These are phyloP conservation scores for Callorhinus ursinus DNA, from an alignment of 2,113 vertebrate species.

Conservation along the genomic window DNA sequence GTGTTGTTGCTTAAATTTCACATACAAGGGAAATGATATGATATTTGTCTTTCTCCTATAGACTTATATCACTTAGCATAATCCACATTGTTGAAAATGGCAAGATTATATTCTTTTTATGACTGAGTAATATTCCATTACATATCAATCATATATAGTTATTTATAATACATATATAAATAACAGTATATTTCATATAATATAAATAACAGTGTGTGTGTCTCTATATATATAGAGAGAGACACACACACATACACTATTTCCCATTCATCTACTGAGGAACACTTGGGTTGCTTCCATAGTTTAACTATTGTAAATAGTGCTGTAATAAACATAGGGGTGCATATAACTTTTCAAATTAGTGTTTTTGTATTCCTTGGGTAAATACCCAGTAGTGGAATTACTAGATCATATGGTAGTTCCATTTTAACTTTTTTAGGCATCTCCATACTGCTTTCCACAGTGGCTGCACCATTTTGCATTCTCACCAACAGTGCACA, in stretches of 20 bases:
- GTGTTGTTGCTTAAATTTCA: background rate
- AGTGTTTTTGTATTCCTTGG: background rate
- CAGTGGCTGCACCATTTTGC: background rate
- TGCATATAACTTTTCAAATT: background rate
- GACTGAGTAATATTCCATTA: too few species aligned
- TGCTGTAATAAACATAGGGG: background rate
- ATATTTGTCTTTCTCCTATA: background rate
- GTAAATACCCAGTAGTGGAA: background rate
- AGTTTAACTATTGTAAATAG: background rate
- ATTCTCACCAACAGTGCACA: background rate
- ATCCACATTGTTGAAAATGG: background rate
- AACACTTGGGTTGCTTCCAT: background rate
- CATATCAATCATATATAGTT: background rate
- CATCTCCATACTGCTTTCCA: background rate
- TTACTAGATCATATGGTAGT: background rate
- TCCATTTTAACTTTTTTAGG: background rate
- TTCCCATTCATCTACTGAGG: background rate
- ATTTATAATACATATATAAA: too few species aligned
- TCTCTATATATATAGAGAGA: too few species aligned
- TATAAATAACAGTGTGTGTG: background rate
- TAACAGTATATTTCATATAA: background rate
- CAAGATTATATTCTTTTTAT: too few species aligned
- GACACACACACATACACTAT: too few species aligned
- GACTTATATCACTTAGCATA: background rate
- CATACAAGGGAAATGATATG: background rate